A percentile compares a stretch with the other conserved stretches of the same genome.
These are phyloP conservation scores for Elegia similella DNA, from an alignment of 2,888 invertebrate genomes.

Conservation along the genomic window DNA sequence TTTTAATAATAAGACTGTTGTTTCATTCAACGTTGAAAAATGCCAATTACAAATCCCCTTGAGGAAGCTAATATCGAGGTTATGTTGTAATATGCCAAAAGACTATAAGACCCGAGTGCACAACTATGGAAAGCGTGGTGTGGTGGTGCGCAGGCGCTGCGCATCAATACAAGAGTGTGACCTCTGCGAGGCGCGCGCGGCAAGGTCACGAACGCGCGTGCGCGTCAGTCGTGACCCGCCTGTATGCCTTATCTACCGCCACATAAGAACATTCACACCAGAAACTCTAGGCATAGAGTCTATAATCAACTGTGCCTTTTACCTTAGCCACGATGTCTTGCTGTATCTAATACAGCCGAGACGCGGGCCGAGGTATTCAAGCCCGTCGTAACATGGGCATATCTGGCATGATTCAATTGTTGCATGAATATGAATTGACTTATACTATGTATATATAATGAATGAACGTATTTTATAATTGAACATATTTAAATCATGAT, in stretches of 20 bases:
- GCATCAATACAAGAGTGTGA: slow-evolving; percentile 74
- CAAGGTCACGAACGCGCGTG: slow-evolving; percentile 82
- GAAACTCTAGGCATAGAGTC: slow-evolving; percentile 57
- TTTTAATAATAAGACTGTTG: no score
- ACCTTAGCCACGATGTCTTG: slow-evolving; percentile 51
- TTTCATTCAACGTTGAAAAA: no score
- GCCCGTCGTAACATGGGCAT: slow-evolving; percentile 40
- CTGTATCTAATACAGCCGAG: slow-evolving; percentile 51
- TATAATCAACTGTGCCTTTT: slow-evolving; percentile 50
- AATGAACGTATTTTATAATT: neutral
- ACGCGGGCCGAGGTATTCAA: slow-evolving; percentile 41
- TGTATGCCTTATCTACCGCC: slow-evolving; percentile 55
- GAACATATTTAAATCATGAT: no score
- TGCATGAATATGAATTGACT: slow-evolving; percentile 29
- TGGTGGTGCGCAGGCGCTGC: slow-evolving; percentile 58
- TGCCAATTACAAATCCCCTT: no score
- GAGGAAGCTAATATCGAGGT: no score
- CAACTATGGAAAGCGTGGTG: slow-evolving; percentile 34
- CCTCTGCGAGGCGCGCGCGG: slow-evolving; percentile 74
- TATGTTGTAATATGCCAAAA: no score
- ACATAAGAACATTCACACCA: slow-evolving; percentile 55
- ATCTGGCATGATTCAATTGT: slow-evolving; percentile 48
- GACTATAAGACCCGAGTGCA: neutral
- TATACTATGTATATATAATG: neutral
- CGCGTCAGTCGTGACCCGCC: slow-evolving; percentile 79